Conservation (phyloP, 2,888 invertebrate species). For the Bellardia pandia region DNA sequence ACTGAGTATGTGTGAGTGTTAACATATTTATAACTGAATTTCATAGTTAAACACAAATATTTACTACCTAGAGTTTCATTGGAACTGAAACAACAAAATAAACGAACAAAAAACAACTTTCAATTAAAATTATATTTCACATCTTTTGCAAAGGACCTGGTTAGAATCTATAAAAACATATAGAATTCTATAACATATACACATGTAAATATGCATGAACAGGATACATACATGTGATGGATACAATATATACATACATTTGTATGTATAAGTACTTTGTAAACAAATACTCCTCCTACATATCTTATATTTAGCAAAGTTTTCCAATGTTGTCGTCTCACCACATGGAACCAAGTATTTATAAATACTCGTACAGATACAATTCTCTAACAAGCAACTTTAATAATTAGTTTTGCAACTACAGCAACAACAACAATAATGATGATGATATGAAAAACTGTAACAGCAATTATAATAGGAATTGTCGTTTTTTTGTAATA, state of each 20-base stretch:
- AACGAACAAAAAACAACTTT: slow-evolving; percentile 38
- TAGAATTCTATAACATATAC: not conserved
- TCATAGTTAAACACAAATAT: not conserved
- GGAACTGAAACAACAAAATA: not conserved
- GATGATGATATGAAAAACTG: not conserved
- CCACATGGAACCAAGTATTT: not conserved
- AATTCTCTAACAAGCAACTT: slow-evolving; percentile 8
- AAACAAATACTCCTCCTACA: not conserved
- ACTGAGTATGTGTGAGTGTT: no score
- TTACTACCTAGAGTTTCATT: not conserved
- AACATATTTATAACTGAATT: not conserved
- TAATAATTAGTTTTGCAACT: slow-evolving; percentile 8
- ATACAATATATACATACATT: not conserved
- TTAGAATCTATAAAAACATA: not conserved
- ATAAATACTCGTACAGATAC: not conserved
- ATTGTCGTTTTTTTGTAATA: not conserved
- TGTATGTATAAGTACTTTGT: not conserved
- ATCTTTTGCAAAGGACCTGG: slow-evolving; percentile 36
- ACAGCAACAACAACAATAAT: not conserved
- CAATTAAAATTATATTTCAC: slow-evolving; percentile 55
- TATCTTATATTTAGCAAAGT: not conserved
- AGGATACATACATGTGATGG: not conserved
- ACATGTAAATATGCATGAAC: not conserved
- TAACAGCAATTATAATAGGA: not conserved
- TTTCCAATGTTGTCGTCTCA: slow-evolving; percentile 10